These are phyloP conservation scores for Hydriomena furcata DNA, from an alignment of 2,888 invertebrate genomes.

Conservation along the genomic window DNA sequence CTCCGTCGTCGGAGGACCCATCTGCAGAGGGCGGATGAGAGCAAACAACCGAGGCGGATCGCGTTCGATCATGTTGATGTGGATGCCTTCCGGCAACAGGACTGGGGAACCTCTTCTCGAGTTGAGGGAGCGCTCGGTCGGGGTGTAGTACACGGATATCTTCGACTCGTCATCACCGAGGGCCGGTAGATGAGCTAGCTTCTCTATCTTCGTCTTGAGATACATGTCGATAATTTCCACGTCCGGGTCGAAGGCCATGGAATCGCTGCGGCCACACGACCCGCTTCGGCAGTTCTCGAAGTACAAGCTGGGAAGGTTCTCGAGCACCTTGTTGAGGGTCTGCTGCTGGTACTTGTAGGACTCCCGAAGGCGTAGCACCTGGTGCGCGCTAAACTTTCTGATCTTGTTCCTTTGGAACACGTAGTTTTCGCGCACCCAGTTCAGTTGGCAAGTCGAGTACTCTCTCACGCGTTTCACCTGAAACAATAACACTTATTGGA, in stretches of 20 bases:
- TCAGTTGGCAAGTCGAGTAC: conserved; percentile 95
- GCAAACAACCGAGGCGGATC: conserved; percentile 67
- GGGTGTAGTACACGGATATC: conserved; percentile 92
- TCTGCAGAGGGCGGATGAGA: conserved; percentile 59
- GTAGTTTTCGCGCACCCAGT: conserved; percentile 97
- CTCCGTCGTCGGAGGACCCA: conserved; percentile 39
- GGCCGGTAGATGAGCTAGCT: conserved; percentile 80
- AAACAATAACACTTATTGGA: conserved; percentile 8
- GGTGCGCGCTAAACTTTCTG: conserved; percentile 96
- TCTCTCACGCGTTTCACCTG: conserved; percentile 96
- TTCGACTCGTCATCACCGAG: conserved; percentile 86
- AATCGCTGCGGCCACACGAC: conserved; percentile 90
- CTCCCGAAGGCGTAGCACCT: conserved; percentile 93
- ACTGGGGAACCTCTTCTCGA: conserved; percentile 73
- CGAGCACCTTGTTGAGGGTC: conserved; percentile 95
- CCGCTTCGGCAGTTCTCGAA: conserved; percentile 96
- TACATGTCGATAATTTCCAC: conserved; percentile 86
- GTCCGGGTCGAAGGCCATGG: conserved; percentile 87
- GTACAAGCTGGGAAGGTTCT: conserved; percentile 95
- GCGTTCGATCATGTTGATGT: conserved; percentile 86
- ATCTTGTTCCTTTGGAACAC: conserved; percentile 97
- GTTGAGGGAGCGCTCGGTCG: conserved; percentile 86
- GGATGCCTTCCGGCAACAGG: conserved; percentile 82
- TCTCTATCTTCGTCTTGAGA: conserved; percentile 86
- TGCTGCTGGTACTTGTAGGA: conserved; percentile 98